Evolutionary conservation across 2,888 invertebrate species (phyloP), one percentile per base, ranked within the genome.

Genomic region (Thalpophila matura): DNA sequence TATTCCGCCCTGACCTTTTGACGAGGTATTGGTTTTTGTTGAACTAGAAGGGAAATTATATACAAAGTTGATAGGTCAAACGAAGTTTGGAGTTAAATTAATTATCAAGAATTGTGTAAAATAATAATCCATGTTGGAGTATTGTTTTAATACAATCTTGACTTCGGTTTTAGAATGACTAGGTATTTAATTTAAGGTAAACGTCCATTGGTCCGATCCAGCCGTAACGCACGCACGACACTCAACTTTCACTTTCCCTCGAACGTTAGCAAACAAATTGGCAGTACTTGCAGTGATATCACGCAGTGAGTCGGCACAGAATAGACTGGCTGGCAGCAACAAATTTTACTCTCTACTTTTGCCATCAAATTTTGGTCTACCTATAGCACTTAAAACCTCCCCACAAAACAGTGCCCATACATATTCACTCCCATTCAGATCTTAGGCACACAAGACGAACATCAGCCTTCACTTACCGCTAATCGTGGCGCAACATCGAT

Each of bases 401-500:
- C 33, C 14, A 60, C 38, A 43, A 62, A 70, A 37, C 71, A 70
- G 63, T 37, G 18, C 42, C 49, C 59, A 71, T 74, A 71, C 70
- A 74, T 74, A 74, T 70, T 69, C 62, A 70, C 47, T 64, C 20
- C 38, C 58, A 77, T 78, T 80, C 80, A 78, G 80, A 78, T 78
- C 71, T 65, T 63, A 54, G 70, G 71, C 60, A 80, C 77, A 78
- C 74, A 78, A 74, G 78, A 59, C 67, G 71, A 62, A 79, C 80
- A 77, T 47, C 63, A 72, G 68, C 68, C 43, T 67, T 74, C 78
- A 75, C 78, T 79, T 75, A 80, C 53, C 56, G 67, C 57, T 79
- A 80, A 79, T 80, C 80, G 80, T 38, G 43, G 74, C 47, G 72
- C 71, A 69, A 74, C 68, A 74, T 77, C 66, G 67, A 79, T 74